These are phyloP conservation scores for Conchocele bisecta DNA, from an alignment of 2,888 invertebrate species.

Conservation along the genomic window DNA sequence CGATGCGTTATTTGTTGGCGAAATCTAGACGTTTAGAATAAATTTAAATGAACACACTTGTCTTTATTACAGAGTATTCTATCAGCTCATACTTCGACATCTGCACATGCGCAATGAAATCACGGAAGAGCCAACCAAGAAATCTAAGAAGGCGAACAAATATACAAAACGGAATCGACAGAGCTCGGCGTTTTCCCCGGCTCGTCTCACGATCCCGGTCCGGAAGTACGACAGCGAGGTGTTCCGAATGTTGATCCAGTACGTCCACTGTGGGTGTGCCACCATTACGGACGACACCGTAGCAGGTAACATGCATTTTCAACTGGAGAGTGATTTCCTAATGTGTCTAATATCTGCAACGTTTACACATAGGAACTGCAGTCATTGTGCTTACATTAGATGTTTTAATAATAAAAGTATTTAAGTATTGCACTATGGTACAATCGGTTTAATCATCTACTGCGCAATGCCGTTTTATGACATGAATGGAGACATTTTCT, in stretches of 20 bases:
- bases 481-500: no score
- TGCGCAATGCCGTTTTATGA: no score
- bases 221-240: slow-evolving; percentile 45
- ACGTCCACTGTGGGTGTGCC: slow-evolving; percentile 44
- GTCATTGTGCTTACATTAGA: no score
- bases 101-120: no score
- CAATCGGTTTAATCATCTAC: no score
- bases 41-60: background rate
- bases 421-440: no score
- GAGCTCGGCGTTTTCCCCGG: background rate
- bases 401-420: no score
- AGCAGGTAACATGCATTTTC: slow-evolving; percentile 21
- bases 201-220: slow-evolving; percentile 33
- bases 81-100: slow-evolving; percentile 51
- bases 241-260: slow-evolving; percentile 51
- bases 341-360: no score
- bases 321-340: no score
- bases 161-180: background rate
- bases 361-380: no score
- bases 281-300: slow-evolving; percentile 30
- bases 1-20: no score
- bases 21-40: background rate
- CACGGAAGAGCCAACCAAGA: slow-evolving; percentile 3
- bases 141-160: slow-evolving; percentile 7
- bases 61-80: slow-evolving; percentile 47